Evolutionary conservation across 2,797 vertebrate genomes (phyloP).

Genomic region (Dipus sagitta): DNA sequence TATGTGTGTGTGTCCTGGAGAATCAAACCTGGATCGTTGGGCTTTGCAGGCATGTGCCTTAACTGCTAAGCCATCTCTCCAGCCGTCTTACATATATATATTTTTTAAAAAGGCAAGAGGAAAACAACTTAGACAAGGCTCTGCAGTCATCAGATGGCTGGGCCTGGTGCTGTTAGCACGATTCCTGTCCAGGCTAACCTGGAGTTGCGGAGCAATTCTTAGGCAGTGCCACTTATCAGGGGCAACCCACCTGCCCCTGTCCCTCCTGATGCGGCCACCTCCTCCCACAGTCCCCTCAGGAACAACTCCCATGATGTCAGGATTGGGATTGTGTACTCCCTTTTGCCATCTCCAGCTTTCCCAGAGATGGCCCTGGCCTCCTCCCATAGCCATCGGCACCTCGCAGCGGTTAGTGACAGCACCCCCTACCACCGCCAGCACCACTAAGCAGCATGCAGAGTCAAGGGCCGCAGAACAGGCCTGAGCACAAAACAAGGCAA

Average conservation of each 20-base stretch:
- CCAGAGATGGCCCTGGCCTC: neutral
- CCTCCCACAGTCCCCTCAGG: neutral
- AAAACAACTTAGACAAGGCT: slow-evolving; percentile 62
- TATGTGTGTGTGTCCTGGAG: too few species aligned
- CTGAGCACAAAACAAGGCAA: slow-evolving; percentile 49
- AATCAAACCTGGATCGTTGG: too few species aligned
- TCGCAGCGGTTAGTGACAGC: neutral
- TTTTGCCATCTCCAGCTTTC: neutral
- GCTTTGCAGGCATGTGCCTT: too few species aligned
- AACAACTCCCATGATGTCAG: neutral
- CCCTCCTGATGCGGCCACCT: neutral
- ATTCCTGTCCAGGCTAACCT: neutral
- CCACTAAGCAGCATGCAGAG: neutral
- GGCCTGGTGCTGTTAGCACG: neutral
- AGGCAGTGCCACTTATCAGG: neutral
- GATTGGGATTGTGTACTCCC: neutral
- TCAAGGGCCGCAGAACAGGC: neutral
- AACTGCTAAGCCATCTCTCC: too few species aligned
- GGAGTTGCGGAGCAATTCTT: neutral
- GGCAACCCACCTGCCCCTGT: neutral
- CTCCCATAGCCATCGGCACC: neutral
- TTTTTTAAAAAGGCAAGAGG: slow-evolving; percentile 3
- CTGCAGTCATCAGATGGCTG: neutral
- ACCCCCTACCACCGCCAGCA: neutral
- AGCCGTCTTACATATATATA: too few species aligned